Percentiles rank a stretch among this genome's conserved stretches.
phyloP scores from a whole-genome alignment of 2,797 vertebrate genomes.

The Fratercula arctica region DNA sequence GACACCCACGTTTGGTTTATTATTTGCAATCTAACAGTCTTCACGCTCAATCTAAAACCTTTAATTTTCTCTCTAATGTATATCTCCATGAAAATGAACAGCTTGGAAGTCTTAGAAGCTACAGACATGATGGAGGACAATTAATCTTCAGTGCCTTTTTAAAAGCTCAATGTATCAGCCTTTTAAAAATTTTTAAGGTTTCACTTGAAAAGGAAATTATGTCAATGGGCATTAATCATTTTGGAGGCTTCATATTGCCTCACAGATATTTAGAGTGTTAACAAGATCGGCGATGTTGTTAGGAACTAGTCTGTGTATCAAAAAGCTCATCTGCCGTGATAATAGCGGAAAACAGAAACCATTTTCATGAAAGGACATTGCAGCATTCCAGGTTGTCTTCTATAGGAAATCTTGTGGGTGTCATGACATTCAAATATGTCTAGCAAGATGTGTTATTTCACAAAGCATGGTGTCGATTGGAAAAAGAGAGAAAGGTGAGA shows the following conservation, averaged over 20 bases:
- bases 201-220: slow-evolving; percentile 2
- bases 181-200: not conserved
- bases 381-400: not conserved
- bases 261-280: not conserved
- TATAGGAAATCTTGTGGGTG: not conserved
- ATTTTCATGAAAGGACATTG: not conserved
- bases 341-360: not conserved
- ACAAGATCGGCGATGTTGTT: not conserved
- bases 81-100: not conserved
- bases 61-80: slow-evolving; percentile 24
- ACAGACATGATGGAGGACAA: not conserved
- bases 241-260: not conserved
- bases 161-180: not conserved
- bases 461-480: not conserved
- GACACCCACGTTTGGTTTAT: not conserved
- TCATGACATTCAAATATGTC: not conserved
- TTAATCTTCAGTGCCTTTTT: not conserved
- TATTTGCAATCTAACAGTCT: not conserved
- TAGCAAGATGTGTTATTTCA: not conserved
- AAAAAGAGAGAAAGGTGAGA: not conserved
- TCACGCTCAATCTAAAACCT: not conserved
- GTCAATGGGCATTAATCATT: not conserved
- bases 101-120: not conserved
- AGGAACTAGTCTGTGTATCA: not conserved
- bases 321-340: not conserved